Base-by-base conservation (phyloP, 1,140 invertebrate species). In the Drosophila nikananu region DNA sequence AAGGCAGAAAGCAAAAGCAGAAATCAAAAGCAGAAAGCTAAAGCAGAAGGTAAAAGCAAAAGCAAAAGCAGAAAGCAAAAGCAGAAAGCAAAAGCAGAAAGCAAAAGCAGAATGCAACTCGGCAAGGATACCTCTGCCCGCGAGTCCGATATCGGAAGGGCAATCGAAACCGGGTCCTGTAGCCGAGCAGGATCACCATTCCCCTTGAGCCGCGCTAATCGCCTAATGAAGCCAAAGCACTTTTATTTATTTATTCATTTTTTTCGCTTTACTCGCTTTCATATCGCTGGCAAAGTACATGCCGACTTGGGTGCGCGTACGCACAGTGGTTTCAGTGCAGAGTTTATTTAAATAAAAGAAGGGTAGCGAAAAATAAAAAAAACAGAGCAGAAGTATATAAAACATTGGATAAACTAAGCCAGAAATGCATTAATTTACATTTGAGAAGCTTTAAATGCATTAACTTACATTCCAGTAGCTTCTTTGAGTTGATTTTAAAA, bases 201-300 rank as follows among this genome's bases (percentile, higher is more conserved):
- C 21, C 67, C 42, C 39, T 39, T 46, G 59, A 75, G 70, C 39
- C n/a, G 58, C 66, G 81, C 70, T 89, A 89, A 89, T 89, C 84
- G 84, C 64, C 78, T 90, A 90, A 90, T 84, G 84, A 89, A 90
- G 84, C 84, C 61, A 89, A 89, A 76, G 60, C 86, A 87, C 57
- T 73, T 61, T 74, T 73, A 65, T 89, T 86, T 75, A 70, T 63
- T 64, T 61, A 71, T 77, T 79, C 65, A 55, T 68, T 77, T 67
- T 77, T 77, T 76, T 44, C 57, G 54, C 48, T 59, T 12, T 23
- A 54, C 35, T 39, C 19, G 41, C 15, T 64, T 42, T 44, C 3
- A 23, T 13, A 44, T 60, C 15, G 48, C 51, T 35, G 37, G 30
- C n/a, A 27, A 54, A 63, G 60, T 64, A 64, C 27, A 57, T 39